These are phyloP conservation scores for Melanotus villosus DNA, from an alignment of 2,888 invertebrate genomes.

Conservation along the genomic window DNA sequence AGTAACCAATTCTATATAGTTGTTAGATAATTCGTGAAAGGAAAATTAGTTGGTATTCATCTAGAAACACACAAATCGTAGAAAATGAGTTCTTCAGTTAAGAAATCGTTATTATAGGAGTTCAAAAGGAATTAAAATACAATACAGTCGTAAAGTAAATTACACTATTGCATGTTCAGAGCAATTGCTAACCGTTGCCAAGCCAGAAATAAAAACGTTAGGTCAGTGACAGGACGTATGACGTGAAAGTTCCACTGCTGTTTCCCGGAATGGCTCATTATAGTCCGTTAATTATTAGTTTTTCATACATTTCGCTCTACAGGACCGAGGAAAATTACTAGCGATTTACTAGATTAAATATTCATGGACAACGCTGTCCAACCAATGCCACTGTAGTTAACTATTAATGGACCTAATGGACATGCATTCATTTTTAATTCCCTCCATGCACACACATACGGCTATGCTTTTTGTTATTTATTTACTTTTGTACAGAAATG, in stretches of 20 bases:
- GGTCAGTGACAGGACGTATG: conserved; percentile 43
- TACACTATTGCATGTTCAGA: conserved; percentile 35
- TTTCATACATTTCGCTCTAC: conserved; percentile 11
- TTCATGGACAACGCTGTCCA: neutral
- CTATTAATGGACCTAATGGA: neutral
- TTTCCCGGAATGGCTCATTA: conserved; percentile 39
- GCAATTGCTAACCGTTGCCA: conserved; percentile 39
- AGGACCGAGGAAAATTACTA: conserved; percentile 7
- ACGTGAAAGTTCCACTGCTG: conserved; percentile 27
- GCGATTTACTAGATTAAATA: conserved; percentile 11
- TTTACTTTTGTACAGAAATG: neutral
- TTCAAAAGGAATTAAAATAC: conserved; percentile 38
- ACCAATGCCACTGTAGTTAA: neutral
- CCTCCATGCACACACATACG: neutral
- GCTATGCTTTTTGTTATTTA: neutral
- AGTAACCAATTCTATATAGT: conserved; percentile 6
- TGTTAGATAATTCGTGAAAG: conserved; percentile 9
- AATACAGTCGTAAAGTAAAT: conserved; percentile 39
- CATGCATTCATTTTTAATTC: neutral
- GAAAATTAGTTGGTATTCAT: conserved; percentile 21
- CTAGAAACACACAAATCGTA: neutral
- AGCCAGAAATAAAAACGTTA: conserved; percentile 39
- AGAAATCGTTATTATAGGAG: conserved; percentile 11
- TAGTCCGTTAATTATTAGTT: conserved; percentile 27
- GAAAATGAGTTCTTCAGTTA: conserved; percentile 13